Evolutionary conservation across 1,140 invertebrate genomes (phyloP).

Genomic region (Dendroctonus ponderosae): DNA sequence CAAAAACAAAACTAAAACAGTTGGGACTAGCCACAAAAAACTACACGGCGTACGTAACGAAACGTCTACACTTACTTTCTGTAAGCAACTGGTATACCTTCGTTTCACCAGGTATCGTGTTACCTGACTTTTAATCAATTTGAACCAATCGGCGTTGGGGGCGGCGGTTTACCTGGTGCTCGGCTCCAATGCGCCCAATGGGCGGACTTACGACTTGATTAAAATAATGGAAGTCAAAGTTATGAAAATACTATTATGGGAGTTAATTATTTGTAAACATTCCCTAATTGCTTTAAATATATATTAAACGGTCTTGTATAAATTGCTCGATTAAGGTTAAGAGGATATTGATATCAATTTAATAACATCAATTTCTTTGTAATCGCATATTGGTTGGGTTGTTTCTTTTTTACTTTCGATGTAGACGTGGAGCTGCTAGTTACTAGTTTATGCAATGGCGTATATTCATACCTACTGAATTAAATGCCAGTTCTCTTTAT

Average conservation of each 20-base stretch:
- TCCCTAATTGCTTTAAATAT: conserved; percentile 40
- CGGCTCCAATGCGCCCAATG: conserved; percentile 33
- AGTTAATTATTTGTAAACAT: conserved; percentile 49
- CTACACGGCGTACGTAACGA: conserved; percentile 7
- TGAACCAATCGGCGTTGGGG: conserved; percentile 26
- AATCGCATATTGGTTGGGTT: conserved; percentile 5
- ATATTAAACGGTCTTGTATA: conserved; percentile 33
- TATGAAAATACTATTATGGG: conserved; percentile 48
- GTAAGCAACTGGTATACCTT: conserved; percentile 43
- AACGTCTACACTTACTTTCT: conserved; percentile 44
- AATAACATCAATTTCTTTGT: conserved; percentile 25
- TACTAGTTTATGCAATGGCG: no score
- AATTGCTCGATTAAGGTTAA: conserved; percentile 31
- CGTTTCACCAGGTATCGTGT: conserved; percentile 30
- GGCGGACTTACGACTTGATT: conserved; percentile 39
- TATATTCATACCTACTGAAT: no score
- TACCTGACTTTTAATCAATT: conserved; percentile 35
- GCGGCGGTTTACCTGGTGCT: conserved; percentile 1
- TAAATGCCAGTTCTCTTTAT: no score
- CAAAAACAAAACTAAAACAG: conserved; percentile 17
- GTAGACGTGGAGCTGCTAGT: no score
- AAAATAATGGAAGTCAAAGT: conserved; percentile 50
- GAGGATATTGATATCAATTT: conserved; percentile 36
- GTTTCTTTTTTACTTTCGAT: no score
- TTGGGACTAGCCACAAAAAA: conserved; percentile 2